Percentiles rank a stretch among this genome's conserved stretches.
phyloP scores from a whole-genome alignment of 2,113 vertebrate genomes.

The Oxyura jamaicensis region DNA sequence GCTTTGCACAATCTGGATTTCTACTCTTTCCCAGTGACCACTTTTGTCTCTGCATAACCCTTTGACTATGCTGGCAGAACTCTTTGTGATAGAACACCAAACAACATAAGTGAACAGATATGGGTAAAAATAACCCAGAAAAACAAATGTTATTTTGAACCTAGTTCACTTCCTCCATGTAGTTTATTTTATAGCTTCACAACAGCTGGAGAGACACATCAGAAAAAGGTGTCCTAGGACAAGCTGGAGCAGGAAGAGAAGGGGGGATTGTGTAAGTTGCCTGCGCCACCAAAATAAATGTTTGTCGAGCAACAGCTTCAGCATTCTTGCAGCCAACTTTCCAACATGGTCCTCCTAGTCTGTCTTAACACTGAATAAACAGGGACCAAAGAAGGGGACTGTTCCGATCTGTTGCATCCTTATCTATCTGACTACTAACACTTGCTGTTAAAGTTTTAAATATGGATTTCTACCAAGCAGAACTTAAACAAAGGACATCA shows the following conservation, averaged over 20 bases:
- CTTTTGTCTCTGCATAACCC: neutral
- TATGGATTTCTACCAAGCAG: neutral
- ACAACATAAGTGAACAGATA: neutral
- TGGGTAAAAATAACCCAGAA: neutral
- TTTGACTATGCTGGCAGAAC: neutral
- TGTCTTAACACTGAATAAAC: conserved; percentile 36
- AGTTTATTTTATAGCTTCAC: conserved; percentile 11
- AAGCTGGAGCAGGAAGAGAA: neutral
- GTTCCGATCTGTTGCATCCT: conserved; percentile 27
- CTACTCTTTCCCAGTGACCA: neutral
- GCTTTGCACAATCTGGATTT: neutral
- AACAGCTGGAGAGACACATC: neutral
- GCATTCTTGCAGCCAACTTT: conserved; percentile 11
- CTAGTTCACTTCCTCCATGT: neutral
- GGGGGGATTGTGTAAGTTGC: neutral
- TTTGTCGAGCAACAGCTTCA: neutral
- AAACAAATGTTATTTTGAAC: neutral
- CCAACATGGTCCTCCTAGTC: neutral
- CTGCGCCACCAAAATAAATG: neutral
- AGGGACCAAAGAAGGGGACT: neutral
- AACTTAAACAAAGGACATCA: neutral
- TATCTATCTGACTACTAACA: neutral
- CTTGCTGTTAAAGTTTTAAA: neutral
- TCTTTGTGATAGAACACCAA: neutral
- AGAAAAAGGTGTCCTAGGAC: neutral